Evolutionary conservation across 2,113 vertebrate species (phyloP), one percentile per base, ranked within the genome.

Genomic region (Picathartes gymnocephalus): DNA sequence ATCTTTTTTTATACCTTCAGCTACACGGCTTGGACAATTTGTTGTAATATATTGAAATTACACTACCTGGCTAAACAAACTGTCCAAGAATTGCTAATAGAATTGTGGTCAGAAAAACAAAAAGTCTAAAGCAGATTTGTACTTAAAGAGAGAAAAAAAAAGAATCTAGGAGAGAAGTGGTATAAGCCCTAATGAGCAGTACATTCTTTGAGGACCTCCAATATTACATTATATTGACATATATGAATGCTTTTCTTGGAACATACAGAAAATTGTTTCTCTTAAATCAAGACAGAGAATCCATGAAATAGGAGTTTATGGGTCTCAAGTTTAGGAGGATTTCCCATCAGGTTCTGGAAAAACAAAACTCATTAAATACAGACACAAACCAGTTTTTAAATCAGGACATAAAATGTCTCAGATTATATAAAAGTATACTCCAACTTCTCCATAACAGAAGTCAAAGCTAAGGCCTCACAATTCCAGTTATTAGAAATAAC

Each of bases 401-500:
- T 69, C 82, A 96, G 94, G 93, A 92, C 56, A 93, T 79, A 88
- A 92, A 92, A 92, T 88, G 78, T 83, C 86, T 95, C 84, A 65
- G 91, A 88, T 90, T 66, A 94, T 89, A 92, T 51, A 96, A 94
- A 96, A 95, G 92, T 76, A 69, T 73, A 90, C 89, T 96, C 96
- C 95, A 84, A 96, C 97, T 94, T 98, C 98, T 96, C 94, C 78
- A 20, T 92, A 94, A 86, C 96, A 97, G 92, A 95, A 98, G 97
- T 96, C 96, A 97, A 96, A 95, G 92, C 90, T 98, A 98, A 98
- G 97, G 98, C 98, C 98, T 98, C 98, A 89, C 87, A 95, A 98
- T 98, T 98, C 97, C 96, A 98, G 97, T 97, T 96, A 94, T 58
- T 94, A 88, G 79, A 85, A 96, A 93, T 1, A 93, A 40, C 48